Base-by-base conservation (phyloP, 2,113 vertebrate genomes). In the Sceloporus undulatus region DNA sequence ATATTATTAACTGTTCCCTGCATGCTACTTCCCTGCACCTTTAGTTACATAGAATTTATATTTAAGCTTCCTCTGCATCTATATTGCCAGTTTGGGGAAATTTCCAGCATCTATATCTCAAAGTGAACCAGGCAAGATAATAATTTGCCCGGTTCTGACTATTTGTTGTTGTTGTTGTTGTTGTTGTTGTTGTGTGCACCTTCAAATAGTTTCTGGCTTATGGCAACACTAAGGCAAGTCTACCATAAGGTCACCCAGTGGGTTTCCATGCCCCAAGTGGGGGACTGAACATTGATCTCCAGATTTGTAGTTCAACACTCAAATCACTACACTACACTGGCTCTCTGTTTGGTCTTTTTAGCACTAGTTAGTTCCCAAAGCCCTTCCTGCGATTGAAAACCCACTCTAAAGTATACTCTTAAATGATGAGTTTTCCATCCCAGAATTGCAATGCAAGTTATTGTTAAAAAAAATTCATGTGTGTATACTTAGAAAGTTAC, bases 21-120 rank as follows among this genome's bases (percentile, higher is more conserved):
- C 21, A 82, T 80, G 62, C 13, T 84, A 91, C 66, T 0, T 38
- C 27, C 68, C 18, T 34, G 29, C 54, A n/a, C 9, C 1, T 27
- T 56, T 78, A 52, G 11, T 68, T 88, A n/a, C 83, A 78, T 77
- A 40, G 23, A n/a, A 77, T 65, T 82, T 54, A 42, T 34, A 54
- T 68, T 5, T 21, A 56, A 59, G 27, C 79, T 77, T 65, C 25
- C 74, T 76, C 10, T 68, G 34, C 59, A 85, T 89, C 48, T 34
- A 74, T 25, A 19, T 54, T 87, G 42, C 38, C 88, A 88, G 5
- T 62, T 52, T 79, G 18, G 42, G 4, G 70, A 65, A 86, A 86
- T 66, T 85, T 92, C 40, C 54, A 79, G 9, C 3, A 11, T 68
- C 2, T 59, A 79, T 0, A 0, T 73, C 52, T 10, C 79, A 59